Base-by-base conservation (phyloP, 2,888 invertebrate species). In the Lucinisca nassula region DNA sequence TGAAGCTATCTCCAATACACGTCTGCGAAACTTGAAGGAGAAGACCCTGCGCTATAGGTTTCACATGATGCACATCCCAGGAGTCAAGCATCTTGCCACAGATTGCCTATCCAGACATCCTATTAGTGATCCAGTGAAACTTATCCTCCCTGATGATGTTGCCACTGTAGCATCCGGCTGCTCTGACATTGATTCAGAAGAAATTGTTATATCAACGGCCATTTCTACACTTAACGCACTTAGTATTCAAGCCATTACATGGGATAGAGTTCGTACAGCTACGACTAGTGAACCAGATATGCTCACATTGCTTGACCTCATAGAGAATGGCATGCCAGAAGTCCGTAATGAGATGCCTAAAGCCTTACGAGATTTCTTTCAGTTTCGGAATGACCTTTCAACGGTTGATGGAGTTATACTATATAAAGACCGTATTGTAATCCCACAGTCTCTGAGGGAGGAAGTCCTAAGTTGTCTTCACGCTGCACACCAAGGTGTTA, bases 401-500 rank as follows among this genome's bases (percentile, higher is more conserved):
- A 72, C 74, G 2, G 76, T 81, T 27, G 79, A 83, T 73, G 73
- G 78, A 24, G 83, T 79, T 8, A 49, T 83, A 27, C 77, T 83
- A 14, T 89, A 90, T 77, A 91, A 89, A 24, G 91, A 92, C 61
- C 79, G 91, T 14, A 35, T 93, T 32, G 87, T 93, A 0, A 91
- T 93, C 2, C 93, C 92, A 0, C 88, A 88, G 12, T 77, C 86
- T 1, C 92, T 93, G 17, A 61, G 91, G n/a, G n/a, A 61, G 0
- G 82, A 85, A 10, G 72, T 92, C 0, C 75, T 93, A 1, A 40
- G 4, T 0, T 73, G 88, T 0, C 84, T 93, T 0, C 92, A 93
- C 61, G 84, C 93, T n/a, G 94, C 92, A 21, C 93, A 93, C 70
- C 93, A 92, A 82, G 93, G 93, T 21, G 84, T 89, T 6, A 81